Percentiles rank a stretch among this genome's conserved stretches.
phyloP scores from a whole-genome alignment of 2,888 invertebrate species.

The Lepidochitona cinerea region DNA sequence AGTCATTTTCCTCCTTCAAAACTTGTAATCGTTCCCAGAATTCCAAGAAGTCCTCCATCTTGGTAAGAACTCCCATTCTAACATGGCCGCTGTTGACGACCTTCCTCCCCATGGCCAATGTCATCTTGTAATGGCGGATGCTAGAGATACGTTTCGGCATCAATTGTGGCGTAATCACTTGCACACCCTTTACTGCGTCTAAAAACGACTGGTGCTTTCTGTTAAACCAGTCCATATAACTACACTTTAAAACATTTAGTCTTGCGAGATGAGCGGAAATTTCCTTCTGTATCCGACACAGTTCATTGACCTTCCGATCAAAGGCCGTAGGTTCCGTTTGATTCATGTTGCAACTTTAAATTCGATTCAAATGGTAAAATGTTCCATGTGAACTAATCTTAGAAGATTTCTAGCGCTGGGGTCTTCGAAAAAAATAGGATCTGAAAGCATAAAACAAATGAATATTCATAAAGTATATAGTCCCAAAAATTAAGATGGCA shows the following conservation, averaged over 20 bases:
- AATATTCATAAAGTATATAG: too few relatives aligned
- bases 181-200: slow-evolving; percentile 54
- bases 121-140: slow-evolving; percentile 41
- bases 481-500: too few relatives aligned
- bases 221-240: slow-evolving; percentile 65
- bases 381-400: too few relatives aligned
- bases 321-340: slow-evolving; percentile 23
- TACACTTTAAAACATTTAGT: slow-evolving; percentile 50
- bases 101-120: slow-evolving; percentile 40
- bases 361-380: too few relatives aligned
- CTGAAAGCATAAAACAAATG: too few relatives aligned
- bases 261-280: slow-evolving; percentile 46
- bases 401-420: too few relatives aligned
- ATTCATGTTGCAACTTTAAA: not conserved
- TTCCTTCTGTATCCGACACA: slow-evolving; percentile 55
- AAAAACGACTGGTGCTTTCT: slow-evolving; percentile 51
- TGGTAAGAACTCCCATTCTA: slow-evolving; percentile 37
- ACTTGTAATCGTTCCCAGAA: slow-evolving; percentile 52
- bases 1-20: slow-evolving; percentile 51
- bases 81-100: slow-evolving; percentile 49
- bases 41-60: slow-evolving; percentile 49
- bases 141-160: slow-evolving; percentile 40
- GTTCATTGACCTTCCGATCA: slow-evolving; percentile 55
- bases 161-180: slow-evolving; percentile 35
- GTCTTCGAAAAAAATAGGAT: too few relatives aligned